Conservation (phyloP, 92 coral and sea anemone species). For the Desmophyllum pertusum region DNA sequence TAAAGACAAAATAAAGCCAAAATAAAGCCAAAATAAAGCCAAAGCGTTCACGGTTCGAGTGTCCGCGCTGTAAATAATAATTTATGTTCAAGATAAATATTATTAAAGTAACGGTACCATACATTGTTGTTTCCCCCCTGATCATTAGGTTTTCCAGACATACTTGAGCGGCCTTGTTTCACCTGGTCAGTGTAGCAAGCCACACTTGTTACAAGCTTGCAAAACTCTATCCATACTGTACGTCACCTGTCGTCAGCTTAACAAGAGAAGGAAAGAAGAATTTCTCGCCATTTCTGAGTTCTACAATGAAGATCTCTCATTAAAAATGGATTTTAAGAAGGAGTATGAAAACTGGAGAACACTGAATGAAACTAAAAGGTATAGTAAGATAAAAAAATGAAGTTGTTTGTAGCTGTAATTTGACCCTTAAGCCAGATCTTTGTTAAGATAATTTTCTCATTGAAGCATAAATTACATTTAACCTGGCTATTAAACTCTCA, state of each 20-base stretch:
- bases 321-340: conserved; percentile 89
- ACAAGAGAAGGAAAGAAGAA: conserved; percentile 27
- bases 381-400: too few species aligned
- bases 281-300: conserved; percentile 67
- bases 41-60: too few species aligned
- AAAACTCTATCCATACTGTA: conserved; percentile 64
- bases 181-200: conserved; percentile 73
- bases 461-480: too few species aligned
- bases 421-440: too few species aligned
- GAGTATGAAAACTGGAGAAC: conserved; percentile 92
- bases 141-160: conserved; percentile 70
- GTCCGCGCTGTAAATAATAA: not conserved
- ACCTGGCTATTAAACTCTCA: not conserved
- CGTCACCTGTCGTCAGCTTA: conserved; percentile 59
- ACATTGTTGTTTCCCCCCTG: not conserved
- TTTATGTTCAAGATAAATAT: too few species aligned
- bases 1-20: too few species aligned
- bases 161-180: conserved; percentile 77
- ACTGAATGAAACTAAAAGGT: conserved; percentile 46
- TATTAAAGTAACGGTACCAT: not conserved
- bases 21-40: too few species aligned
- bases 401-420: too few species aligned
- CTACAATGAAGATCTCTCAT: conserved; percentile 93
- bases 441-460: too few species aligned
- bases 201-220: conserved; percentile 76